These are phyloP conservation scores for Eutrigla gurnardus DNA, from an alignment of 2,797 vertebrate species.

Conservation along the genomic window DNA sequence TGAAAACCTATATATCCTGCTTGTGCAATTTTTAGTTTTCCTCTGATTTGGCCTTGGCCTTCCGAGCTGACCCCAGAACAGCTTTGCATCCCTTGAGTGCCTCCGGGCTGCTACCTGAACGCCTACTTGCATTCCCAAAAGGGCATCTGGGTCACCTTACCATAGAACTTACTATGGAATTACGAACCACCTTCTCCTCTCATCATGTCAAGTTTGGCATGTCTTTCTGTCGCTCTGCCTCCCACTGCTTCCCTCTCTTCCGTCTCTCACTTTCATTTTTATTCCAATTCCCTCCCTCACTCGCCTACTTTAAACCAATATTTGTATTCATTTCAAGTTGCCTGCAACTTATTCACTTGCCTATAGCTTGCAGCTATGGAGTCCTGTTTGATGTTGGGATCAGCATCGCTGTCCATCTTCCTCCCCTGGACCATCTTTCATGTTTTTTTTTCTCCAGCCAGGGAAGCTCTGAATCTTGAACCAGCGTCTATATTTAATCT, in stretches of 20 bases:
- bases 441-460: slow-evolving; percentile 3
- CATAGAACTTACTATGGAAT: slow-evolving; percentile 49
- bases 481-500: slow-evolving; percentile 33
- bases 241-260: slow-evolving; percentile 19
- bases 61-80: slow-evolving; percentile 69
- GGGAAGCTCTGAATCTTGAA: slow-evolving; percentile 22
- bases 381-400: slow-evolving; percentile 45
- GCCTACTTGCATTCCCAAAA: slow-evolving; percentile 34
- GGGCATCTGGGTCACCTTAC: slow-evolving; percentile 48
- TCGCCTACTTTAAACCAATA: slow-evolving; percentile 23
- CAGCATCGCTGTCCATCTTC: slow-evolving; percentile 36
- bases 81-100: slow-evolving; percentile 48
- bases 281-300: slow-evolving; percentile 1
- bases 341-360: slow-evolving; percentile 18
- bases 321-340: slow-evolving; percentile 47
- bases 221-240: slow-evolving; percentile 6
- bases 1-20: slow-evolving; percentile 50
- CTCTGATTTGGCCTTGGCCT: slow-evolving; percentile 61
- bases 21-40: slow-evolving; percentile 68
- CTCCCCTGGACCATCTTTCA: background rate
- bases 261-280: background rate
- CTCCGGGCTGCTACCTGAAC: slow-evolving; percentile 35
- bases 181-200: slow-evolving; percentile 34
- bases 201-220: slow-evolving; percentile 45
- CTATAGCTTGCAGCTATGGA: slow-evolving; percentile 20